Conservation (phyloP, 1,140 invertebrate genomes). For the Drosophila nigromelanica region DNA sequence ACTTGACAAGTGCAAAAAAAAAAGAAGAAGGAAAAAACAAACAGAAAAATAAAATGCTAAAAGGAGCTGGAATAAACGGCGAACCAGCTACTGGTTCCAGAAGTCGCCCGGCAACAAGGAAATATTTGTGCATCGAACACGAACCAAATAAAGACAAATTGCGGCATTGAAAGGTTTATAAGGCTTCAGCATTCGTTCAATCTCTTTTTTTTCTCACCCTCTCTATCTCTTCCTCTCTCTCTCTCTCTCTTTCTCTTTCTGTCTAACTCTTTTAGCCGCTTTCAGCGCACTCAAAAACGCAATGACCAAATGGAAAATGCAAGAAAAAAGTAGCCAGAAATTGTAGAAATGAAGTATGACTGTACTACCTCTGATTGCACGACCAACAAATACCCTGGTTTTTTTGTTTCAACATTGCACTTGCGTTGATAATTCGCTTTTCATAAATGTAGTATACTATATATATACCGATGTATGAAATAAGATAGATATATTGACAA, state of each 20-base stretch:
- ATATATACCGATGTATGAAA: too few relatives aligned
- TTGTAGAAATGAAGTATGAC: background rate
- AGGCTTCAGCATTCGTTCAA: slow-evolving; percentile 47
- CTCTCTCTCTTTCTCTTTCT: background rate
- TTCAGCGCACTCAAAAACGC: background rate
- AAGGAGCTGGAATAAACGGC: too few relatives aligned
- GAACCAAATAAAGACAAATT: slow-evolving; percentile 84
- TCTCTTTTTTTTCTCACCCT: background rate
- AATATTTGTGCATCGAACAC: slow-evolving; percentile 78
- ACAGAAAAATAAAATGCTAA: background rate
- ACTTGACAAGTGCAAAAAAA: slow-evolving; percentile 60
- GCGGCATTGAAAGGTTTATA: slow-evolving; percentile 80
- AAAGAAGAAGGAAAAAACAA: background rate
- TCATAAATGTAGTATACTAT: too few relatives aligned
- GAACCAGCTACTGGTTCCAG: slow-evolving; percentile 1
- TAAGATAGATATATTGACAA: too few relatives aligned
- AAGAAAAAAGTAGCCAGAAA: background rate
- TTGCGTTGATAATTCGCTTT: too few relatives aligned
- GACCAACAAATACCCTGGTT: background rate
- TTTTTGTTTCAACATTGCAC: too few relatives aligned
- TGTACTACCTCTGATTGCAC: too few relatives aligned
- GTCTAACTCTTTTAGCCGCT: too few relatives aligned
- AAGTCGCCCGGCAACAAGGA: slow-evolving; percentile 34
- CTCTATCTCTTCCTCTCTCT: background rate
- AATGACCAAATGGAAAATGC: background rate